phyloP scores from a whole-genome alignment of 2,888 invertebrate genomes.

The Dynastes maya region DNA sequence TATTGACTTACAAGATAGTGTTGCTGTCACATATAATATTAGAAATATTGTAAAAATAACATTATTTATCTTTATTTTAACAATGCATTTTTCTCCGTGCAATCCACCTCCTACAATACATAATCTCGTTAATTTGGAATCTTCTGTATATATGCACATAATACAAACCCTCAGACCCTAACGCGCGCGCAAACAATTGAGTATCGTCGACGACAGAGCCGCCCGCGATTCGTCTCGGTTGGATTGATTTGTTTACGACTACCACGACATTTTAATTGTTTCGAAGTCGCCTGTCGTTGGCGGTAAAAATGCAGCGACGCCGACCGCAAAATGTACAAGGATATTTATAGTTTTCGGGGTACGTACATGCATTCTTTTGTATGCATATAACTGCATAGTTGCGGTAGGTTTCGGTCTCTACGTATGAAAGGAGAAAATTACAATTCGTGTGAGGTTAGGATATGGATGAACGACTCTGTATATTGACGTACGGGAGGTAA shows the following conservation, averaged over 20 bases:
- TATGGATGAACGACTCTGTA: conserved; percentile 7
- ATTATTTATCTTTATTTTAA: no score
- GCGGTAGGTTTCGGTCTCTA: neutral
- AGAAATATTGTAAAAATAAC: no score
- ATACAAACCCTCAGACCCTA: no score
- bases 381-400: neutral
- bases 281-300: conserved; percentile 1
- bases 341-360: conserved; percentile 36
- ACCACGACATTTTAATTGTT: conserved; percentile 33
- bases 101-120: no score
- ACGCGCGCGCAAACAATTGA: conserved; percentile 34
- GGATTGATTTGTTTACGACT: conserved; percentile 44
- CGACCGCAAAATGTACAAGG: conserved; percentile 11
- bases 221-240: conserved; percentile 37
- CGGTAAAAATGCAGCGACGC: conserved; percentile 11
- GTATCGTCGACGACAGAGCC: conserved; percentile 19
- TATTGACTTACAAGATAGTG: no score
- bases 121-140: no score
- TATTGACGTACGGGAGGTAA: neutral
- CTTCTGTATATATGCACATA: no score
- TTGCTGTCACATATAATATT: no score
- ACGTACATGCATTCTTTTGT: neutral
- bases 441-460: neutral
- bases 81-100: no score
- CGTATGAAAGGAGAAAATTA: neutral